Evolutionary conservation across 2,888 invertebrate genomes (phyloP).

Genomic region (Steinernema carpocapsae): DNA sequence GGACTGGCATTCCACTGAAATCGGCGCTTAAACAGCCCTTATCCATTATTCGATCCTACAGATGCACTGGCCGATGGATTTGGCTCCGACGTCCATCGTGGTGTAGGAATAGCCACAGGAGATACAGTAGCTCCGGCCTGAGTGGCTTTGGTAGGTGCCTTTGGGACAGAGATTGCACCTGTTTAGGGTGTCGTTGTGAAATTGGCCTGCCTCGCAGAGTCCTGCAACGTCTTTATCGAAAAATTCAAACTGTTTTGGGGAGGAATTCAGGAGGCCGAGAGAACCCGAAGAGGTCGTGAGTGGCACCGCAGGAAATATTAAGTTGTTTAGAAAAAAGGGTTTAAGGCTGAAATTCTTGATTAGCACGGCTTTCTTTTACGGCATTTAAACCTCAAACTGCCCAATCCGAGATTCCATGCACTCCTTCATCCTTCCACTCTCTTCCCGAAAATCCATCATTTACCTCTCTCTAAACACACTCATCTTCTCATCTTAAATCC

Average conservation of each 20-base stretch:
- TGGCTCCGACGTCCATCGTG: conserved; percentile 43
- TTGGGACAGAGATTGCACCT: conserved; percentile 44
- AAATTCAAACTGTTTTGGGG: background rate
- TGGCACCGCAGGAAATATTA: background rate
- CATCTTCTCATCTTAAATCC: background rate
- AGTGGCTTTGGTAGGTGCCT: conserved; percentile 50
- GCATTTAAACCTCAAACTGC: too few species aligned
- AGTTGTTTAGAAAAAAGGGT: too few species aligned
- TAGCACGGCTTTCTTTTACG: too few species aligned
- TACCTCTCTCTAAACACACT: background rate
- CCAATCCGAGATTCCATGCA: too few species aligned
- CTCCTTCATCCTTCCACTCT: too few species aligned
- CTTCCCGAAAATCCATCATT: too few species aligned
- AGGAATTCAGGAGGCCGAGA: background rate
- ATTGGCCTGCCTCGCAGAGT: conserved; percentile 48
- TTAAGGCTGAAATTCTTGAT: too few species aligned
- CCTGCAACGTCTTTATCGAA: conserved; percentile 37
- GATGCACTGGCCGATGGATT: conserved; percentile 43
- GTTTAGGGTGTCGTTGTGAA: conserved; percentile 44
- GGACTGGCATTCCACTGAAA: conserved; percentile 50
- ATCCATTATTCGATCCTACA: conserved; percentile 36
- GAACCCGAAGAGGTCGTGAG: background rate
- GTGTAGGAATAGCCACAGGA: conserved; percentile 39
- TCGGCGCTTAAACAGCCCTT: background rate
- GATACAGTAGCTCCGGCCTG: conserved; percentile 48